Evolutionary conservation across 2,797 vertebrate genomes (phyloP).

Genomic region (Anguilla marmorata): DNA sequence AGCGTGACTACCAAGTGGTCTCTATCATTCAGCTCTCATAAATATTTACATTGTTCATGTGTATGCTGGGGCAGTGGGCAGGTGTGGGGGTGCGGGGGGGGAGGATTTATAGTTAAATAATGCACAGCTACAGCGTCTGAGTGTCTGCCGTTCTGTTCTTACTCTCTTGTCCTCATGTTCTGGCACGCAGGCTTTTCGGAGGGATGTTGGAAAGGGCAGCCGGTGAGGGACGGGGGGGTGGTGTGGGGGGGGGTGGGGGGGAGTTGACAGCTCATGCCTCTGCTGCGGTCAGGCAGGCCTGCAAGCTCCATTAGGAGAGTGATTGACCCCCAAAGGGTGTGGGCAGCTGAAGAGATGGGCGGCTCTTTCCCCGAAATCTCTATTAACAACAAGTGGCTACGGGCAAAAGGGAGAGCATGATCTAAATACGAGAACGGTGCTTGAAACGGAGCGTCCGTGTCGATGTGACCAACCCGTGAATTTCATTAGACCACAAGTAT

Average conservation of each 20-base stretch:
- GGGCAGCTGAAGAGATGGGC: not conserved
- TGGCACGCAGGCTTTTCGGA: not conserved
- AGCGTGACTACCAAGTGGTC: not conserved
- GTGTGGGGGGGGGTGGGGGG: too few species aligned
- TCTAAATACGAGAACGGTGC: not conserved
- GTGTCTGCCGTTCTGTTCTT: not conserved
- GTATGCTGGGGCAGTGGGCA: constrained; percentile 55
- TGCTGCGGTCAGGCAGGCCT: not conserved
- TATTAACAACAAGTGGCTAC: not conserved
- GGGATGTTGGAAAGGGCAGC: not conserved
- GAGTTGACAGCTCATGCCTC: not conserved
- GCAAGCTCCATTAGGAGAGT: not conserved
- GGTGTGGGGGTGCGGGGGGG: constrained; percentile 4
- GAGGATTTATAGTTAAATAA: constrained; percentile 54
- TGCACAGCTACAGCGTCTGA: constrained; percentile 2
- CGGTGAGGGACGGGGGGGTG: not conserved
- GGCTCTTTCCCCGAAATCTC: not conserved
- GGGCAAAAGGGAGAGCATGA: not conserved
- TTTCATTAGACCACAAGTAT: not conserved
- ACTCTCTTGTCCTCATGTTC: too few species aligned
- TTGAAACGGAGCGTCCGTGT: not conserved
- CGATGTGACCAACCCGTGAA: not conserved
- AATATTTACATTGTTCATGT: constrained; percentile 59
- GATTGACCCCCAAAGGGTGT: not conserved
- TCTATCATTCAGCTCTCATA: constrained; percentile 48